A percentile compares a stretch with the other conserved stretches of the same genome.
Evolutionary conservation across 2,888 invertebrate species (phyloP).

Genomic region (Acronicta leporina): DNA sequence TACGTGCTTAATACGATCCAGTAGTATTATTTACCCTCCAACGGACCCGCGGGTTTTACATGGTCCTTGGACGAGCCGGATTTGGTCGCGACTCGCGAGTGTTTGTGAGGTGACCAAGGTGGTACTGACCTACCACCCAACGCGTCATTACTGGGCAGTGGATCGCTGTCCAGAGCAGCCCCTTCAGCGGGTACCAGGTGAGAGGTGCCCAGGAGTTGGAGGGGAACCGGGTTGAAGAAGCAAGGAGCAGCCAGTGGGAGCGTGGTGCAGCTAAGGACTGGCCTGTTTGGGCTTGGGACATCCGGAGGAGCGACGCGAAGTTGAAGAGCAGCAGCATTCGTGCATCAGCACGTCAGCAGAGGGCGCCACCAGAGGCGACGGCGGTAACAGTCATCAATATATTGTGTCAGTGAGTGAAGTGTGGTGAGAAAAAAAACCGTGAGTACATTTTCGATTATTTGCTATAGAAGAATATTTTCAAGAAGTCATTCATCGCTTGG

Average conservation of each 20-base stretch:
- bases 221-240: not conserved
- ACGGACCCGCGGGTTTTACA: too few species aligned
- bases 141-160: conserved; percentile 7
- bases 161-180: not conserved
- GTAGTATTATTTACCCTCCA: too few species aligned
- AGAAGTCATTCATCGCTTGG: too few species aligned
- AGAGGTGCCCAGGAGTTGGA: conserved; percentile 1
- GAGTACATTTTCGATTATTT: conserved; percentile 1
- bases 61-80: not conserved
- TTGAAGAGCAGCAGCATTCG: not conserved
- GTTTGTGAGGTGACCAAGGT: too few species aligned
- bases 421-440: not conserved
- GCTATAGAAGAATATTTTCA: not conserved
- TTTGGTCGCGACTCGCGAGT: not conserved
- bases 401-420: conserved; percentile 1
- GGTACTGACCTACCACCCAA: too few species aligned
- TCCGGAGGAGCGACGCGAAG: conserved; percentile 5
- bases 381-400: too few species aligned
- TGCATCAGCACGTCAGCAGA: not conserved
- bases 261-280: not conserved
- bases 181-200: conserved; percentile 1
- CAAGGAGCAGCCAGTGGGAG: not conserved
- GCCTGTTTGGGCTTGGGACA: not conserved
- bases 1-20: too few species aligned
- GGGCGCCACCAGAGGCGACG: not conserved